phyloP scores from a whole-genome alignment of 1,140 invertebrate genomes.

The Tetraneura akinire region DNA sequence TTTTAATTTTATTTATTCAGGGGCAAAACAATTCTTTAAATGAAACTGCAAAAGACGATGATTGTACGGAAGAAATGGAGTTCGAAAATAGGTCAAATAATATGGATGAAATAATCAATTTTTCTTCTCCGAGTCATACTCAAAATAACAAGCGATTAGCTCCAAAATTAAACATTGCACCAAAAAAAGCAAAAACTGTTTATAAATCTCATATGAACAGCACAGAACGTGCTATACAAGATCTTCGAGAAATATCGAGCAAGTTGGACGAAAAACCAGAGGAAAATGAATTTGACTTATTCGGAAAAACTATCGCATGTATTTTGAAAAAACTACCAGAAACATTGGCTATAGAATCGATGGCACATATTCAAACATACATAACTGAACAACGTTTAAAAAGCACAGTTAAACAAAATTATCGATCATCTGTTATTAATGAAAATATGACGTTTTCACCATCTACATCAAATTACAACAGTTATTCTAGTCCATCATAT shows the following conservation, averaged over 20 bases:
- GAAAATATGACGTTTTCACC: constrained; percentile 31
- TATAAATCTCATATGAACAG: constrained; percentile 4
- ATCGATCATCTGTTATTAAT: constrained; percentile 53
- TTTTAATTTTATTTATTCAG: constrained; percentile 15
- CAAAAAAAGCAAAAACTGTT: constrained; percentile 21
- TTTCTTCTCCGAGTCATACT: too few relatives aligned
- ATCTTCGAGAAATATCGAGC: constrained; percentile 19
- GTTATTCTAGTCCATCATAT: constrained; percentile 26
- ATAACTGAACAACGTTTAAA: constrained; percentile 2
- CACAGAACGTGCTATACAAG: constrained; percentile 10
- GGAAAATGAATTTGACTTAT: constrained; percentile 14
- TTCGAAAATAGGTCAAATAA: too few relatives aligned
- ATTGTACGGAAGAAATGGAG: background rate
- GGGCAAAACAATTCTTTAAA: background rate
- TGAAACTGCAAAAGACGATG: background rate
- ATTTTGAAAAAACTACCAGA: constrained; percentile 10
- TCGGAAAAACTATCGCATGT: constrained; percentile 16
- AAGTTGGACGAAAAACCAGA: constrained; percentile 19
- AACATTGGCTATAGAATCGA: constrained; percentile 16
- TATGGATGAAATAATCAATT: too few relatives aligned
- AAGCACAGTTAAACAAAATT: background rate
- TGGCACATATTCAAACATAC: constrained; percentile 12
- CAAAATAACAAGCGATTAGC: background rate
- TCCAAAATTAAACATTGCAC: constrained; percentile 20
- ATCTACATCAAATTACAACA: constrained; percentile 23